A percentile compares a stretch with the other conserved stretches of the same genome.
phyloP scores from a whole-genome alignment of 1,140 invertebrate species.

The Drosophila mauritiana region DNA sequence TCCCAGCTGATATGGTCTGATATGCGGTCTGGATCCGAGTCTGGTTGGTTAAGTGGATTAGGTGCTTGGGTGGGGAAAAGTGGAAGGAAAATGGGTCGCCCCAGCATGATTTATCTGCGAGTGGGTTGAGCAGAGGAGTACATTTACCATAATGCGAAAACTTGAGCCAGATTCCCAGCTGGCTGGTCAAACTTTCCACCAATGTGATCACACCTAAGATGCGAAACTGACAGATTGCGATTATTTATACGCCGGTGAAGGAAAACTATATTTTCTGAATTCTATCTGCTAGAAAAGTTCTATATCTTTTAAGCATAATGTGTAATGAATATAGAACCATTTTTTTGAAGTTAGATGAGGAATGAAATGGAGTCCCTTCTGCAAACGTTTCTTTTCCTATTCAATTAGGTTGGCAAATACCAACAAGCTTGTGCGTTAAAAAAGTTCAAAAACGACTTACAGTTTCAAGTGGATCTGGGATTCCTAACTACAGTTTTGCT shows the following conservation, averaged over 20 bases:
- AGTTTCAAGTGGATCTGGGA: slow-evolving; percentile 26
- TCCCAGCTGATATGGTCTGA: slow-evolving; percentile 33
- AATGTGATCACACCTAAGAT: slow-evolving; percentile 9
- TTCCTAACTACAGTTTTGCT: slow-evolving; percentile 23
- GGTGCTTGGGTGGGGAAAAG: slow-evolving; percentile 18
- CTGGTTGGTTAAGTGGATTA: slow-evolving; percentile 40
- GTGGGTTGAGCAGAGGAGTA: slow-evolving; percentile 7
- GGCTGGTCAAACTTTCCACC: slow-evolving; percentile 2
- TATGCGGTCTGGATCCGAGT: slow-evolving; percentile 27
- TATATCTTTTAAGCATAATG: background rate
- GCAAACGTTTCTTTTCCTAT: background rate
- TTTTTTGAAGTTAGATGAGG: no score
- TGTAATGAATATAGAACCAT: background rate
- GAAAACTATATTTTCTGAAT: background rate
- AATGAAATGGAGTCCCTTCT: no score
- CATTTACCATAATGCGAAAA: slow-evolving; percentile 11
- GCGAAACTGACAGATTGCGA: slow-evolving; percentile 3
- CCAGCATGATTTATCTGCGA: slow-evolving; percentile 37
- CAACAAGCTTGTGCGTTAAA: background rate
- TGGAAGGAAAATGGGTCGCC: slow-evolving; percentile 40
- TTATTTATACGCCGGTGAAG: background rate
- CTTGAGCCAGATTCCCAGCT: background rate
- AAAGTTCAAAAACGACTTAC: slow-evolving; percentile 28
- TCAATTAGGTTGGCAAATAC: slow-evolving; percentile 26
- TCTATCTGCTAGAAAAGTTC: background rate